Conservation (phyloP, 1,140 invertebrate genomes). For the Drosophila equinoxialis region DNA sequence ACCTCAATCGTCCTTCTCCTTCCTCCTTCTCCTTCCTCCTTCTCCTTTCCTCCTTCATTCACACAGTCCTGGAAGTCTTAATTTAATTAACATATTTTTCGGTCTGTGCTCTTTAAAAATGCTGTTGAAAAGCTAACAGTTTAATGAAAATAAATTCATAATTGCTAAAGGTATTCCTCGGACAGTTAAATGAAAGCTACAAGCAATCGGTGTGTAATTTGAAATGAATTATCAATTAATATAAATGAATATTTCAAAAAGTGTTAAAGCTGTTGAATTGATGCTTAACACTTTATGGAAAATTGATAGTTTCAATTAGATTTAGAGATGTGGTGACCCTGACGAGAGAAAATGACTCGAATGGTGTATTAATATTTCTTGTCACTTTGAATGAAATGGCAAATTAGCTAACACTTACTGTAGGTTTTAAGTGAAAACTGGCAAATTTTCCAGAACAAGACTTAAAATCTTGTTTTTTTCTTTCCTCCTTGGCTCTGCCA, state of each 20-base stretch:
- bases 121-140: slow-evolving; percentile 20
- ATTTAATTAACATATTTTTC: slow-evolving; percentile 72
- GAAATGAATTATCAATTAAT: slow-evolving; percentile 6
- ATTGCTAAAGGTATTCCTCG: slow-evolving; percentile 4
- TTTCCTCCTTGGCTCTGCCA: slow-evolving; percentile 22
- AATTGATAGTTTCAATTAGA: background rate
- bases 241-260: background rate
- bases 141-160: slow-evolving; percentile 24
- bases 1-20: background rate
- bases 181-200: background rate
- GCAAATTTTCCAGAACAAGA: slow-evolving; percentile 10
- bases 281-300: background rate
- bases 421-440: background rate
- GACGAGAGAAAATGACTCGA: background rate
- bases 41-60: background rate
- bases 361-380: background rate
- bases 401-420: background rate
- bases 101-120: slow-evolving; percentile 31
- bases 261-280: background rate
- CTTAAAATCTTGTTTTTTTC: slow-evolving; percentile 36
- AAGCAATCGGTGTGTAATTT: background rate
- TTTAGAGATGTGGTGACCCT: background rate
- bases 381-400: background rate
- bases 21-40: background rate
- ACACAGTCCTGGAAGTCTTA: slow-evolving; percentile 26